phyloP scores from a whole-genome alignment of 2,797 vertebrate genomes.

The Hozukius guyotensis region DNA sequence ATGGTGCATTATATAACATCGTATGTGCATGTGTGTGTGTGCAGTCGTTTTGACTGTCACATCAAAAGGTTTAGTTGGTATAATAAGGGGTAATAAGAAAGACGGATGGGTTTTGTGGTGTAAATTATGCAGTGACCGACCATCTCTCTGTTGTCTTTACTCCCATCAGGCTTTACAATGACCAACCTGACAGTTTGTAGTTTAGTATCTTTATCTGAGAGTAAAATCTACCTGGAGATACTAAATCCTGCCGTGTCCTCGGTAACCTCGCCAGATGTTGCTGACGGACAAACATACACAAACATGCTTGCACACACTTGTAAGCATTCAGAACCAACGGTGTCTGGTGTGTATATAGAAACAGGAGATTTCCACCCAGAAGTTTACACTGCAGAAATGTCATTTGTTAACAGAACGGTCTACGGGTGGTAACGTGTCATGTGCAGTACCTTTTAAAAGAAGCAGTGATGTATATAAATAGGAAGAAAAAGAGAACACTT shows the following conservation, averaged over 20 bases:
- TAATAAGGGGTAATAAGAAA: conserved; percentile 22
- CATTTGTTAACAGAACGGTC: neutral
- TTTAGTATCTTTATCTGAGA: neutral
- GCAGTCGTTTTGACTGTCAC: neutral
- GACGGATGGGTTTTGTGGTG: conserved; percentile 22
- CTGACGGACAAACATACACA: neutral
- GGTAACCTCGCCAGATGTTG: conserved; percentile 2
- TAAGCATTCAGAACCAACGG: neutral
- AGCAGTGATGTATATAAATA: conserved; percentile 9
- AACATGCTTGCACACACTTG: neutral
- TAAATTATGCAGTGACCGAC: conserved; percentile 45
- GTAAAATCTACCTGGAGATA: neutral
- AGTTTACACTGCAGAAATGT: neutral
- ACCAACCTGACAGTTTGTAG: neutral
- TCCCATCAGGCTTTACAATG: neutral
- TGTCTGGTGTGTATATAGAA: neutral
- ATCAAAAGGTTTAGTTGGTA: conserved; percentile 12
- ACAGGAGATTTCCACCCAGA: neutral
- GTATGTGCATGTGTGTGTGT: neutral
- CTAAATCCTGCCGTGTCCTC: neutral
- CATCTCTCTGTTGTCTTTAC: neutral
- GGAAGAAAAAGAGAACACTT: conserved; percentile 1
- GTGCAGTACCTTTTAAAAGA: neutral
- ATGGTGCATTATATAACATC: conserved; percentile 8
- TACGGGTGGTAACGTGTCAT: neutral